Evolutionary conservation across 1,140 invertebrate species (phyloP), one percentile per base, ranked within the genome.

Genomic region (Lucilia sericata): DNA sequence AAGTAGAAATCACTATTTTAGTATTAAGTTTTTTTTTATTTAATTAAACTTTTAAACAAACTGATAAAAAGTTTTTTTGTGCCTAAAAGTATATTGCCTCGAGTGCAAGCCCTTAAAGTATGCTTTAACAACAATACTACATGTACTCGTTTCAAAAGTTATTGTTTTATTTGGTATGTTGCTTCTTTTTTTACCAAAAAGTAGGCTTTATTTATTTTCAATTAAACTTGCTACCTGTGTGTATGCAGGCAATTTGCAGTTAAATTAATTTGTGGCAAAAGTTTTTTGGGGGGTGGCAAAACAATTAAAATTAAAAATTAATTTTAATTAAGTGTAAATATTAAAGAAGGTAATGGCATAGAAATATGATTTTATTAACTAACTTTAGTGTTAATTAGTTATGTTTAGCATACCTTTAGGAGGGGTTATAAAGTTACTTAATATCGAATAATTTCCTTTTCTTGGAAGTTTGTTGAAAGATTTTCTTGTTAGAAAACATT

Each of bases 21-120:
- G n/a, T n/a, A n/a, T n/a, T n/a, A n/a, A n/a, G n/a, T n/a, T n/a
- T n/a, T n/a, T n/a, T n/a, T n/a, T n/a, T n/a, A n/a, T n/a, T n/a
- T n/a, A n/a, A n/a, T n/a, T n/a, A n/a, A n/a, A n/a, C 91, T 65
- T 3, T 82, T 30, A 17, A 55, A n/a, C 14, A 13, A 30, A 25
- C 10, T 12, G 49, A 51, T 51, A 51, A 51, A 51, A 51, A 51
- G 12, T 7, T 12, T 51, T 51, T 51, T 51, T 12, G 14, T 51
- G n/a, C 49, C 49, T 36, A 36, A 36, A 36, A 17, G 49, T 51
- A 51, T 36, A 36, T 36, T 36, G 8, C 36, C 36, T 36, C n/a
- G 36, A 4, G 8, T 4, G 36, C 8, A 9, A 70, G 21, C 55
- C 49, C 17, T 30, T 34, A 70, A 49, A 70, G 5, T 42, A 78